Conservation (phyloP, 2,888 invertebrate genomes). For the Cosmia pyralina region DNA sequence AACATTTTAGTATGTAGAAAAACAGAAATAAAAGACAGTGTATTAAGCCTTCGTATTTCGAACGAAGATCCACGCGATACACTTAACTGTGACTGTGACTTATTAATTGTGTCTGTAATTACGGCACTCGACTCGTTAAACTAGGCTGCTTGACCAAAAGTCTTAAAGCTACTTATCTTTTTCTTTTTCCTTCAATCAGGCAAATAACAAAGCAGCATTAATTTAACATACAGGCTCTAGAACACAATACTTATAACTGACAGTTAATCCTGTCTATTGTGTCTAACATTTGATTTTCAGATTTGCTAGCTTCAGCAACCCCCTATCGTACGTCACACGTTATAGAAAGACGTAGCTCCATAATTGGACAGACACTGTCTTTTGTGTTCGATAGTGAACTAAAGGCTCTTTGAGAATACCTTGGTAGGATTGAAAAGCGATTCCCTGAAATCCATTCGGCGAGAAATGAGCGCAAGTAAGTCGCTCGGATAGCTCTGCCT, state of each 20-base stretch:
- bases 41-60: too few relatives aligned
- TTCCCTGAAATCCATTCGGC: conserved; percentile 60
- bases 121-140: too few relatives aligned
- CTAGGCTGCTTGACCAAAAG: neutral
- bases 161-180: neutral
- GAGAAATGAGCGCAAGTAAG: conserved; percentile 65
- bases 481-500: conserved; percentile 62
- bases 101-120: too few relatives aligned
- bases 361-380: conserved; percentile 57
- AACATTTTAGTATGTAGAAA: too few relatives aligned
- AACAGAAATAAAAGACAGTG: too few relatives aligned
- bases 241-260: neutral
- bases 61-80: too few relatives aligned
- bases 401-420: conserved; percentile 59
- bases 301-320: conserved; percentile 9
- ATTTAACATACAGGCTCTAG: neutral
- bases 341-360: conserved; percentile 19
- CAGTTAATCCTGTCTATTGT: conserved; percentile 24
- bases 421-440: conserved; percentile 65
- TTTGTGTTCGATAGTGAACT: conserved; percentile 57
- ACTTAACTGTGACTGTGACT: too few relatives aligned
- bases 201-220: neutral
- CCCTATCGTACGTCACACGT: conserved; percentile 4
- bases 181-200: neutral
- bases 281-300: conserved; percentile 23